Evolutionary conservation across 2,888 invertebrate genomes (phyloP).

Genomic region (Oligia strigilis): DNA sequence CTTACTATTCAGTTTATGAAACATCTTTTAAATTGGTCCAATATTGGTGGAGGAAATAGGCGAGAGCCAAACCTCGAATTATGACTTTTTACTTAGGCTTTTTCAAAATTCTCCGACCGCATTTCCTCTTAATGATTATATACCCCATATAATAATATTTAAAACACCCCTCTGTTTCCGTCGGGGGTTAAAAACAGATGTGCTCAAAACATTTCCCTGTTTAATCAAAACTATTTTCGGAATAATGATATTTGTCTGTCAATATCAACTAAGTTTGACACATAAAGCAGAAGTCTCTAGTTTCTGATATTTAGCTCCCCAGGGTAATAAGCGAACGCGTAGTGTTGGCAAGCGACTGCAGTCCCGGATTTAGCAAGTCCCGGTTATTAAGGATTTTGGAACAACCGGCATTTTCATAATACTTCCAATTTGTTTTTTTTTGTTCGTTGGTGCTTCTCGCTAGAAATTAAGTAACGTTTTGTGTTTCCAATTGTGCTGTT

Average conservation of each 20-base stretch:
- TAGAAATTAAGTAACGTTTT: neutral
- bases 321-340: neutral
- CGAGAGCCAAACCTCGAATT: too few relatives aligned
- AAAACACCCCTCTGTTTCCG: too few relatives aligned
- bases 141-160: too few relatives aligned
- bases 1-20: too few relatives aligned
- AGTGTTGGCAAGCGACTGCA: conserved; percentile 3
- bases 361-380: neutral
- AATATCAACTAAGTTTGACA: neutral
- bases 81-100: too few relatives aligned
- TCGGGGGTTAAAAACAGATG: neutral
- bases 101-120: too few relatives aligned
- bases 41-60: too few relatives aligned
- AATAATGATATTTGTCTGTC: neutral
- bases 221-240: neutral
- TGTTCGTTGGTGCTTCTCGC: neutral
- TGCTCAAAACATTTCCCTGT: neutral
- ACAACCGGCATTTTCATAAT: conserved; percentile 23
- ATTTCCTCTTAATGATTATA: too few relatives aligned
- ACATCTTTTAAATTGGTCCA: too few relatives aligned
- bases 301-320: conserved; percentile 20
- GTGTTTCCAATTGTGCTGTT: neutral
- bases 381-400: conserved; percentile 31
- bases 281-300: neutral
- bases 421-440: neutral